phyloP scores from a whole-genome alignment of 1,140 invertebrate genomes.

The Oedothorax gibbosus region DNA sequence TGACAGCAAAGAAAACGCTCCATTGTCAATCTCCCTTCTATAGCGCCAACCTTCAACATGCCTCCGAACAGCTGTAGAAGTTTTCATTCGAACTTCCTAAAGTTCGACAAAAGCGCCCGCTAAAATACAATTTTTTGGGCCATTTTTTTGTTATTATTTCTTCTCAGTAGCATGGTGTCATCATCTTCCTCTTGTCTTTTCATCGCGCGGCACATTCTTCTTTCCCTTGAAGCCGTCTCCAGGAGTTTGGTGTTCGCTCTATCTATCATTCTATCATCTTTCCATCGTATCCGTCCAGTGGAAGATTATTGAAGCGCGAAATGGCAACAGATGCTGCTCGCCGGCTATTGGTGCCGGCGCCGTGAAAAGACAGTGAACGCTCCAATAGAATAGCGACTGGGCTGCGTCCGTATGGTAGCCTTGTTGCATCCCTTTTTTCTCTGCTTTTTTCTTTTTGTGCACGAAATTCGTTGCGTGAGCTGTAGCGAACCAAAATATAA shows the following conservation, averaged over 20 bases:
- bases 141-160: slow-evolving; percentile 40
- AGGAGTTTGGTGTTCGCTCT: slow-evolving; percentile 55
- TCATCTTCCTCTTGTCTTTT: slow-evolving; percentile 56
- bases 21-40: slow-evolving; percentile 48
- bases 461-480: slow-evolving; percentile 32
- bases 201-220: slow-evolving; percentile 55
- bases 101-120: slow-evolving; percentile 41
- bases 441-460: background rate
- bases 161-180: slow-evolving; percentile 46
- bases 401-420: slow-evolving; percentile 23
- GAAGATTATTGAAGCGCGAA: slow-evolving; percentile 57
- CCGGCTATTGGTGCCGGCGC: slow-evolving; percentile 40
- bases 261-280: slow-evolving; percentile 46
- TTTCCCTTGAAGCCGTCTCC: slow-evolving; percentile 9
- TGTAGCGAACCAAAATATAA: slow-evolving; percentile 45
- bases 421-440: slow-evolving; percentile 32
- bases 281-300: slow-evolving; percentile 47
- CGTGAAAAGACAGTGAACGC: slow-evolving; percentile 52
- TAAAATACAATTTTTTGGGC: slow-evolving; percentile 56
- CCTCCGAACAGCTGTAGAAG: slow-evolving; percentile 56
- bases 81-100: slow-evolving; percentile 46
- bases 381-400: slow-evolving; percentile 54
- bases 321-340: slow-evolving; percentile 59
- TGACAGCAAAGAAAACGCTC: slow-evolving; percentile 33
- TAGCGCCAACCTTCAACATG: slow-evolving; percentile 34